Conservation (phyloP, 2,888 invertebrate species). For the Norana najaformis region DNA sequence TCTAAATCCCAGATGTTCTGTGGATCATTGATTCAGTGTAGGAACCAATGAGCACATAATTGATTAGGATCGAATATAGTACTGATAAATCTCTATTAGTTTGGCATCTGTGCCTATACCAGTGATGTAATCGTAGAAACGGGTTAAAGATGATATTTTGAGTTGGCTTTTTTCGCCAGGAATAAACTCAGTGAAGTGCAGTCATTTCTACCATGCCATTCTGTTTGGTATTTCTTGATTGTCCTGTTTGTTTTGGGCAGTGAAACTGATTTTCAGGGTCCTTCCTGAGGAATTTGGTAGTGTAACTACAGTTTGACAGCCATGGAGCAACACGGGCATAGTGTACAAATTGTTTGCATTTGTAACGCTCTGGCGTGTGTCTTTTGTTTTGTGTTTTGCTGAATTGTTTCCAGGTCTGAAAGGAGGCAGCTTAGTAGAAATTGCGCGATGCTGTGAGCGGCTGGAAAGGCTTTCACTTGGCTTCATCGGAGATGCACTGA, state of each 20-base stretch:
- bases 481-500: conserved; percentile 49
- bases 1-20: not conserved
- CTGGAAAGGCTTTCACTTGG: conserved; percentile 50
- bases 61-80: not conserved
- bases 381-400: not conserved
- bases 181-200: no score
- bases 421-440: conserved; percentile 47
- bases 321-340: not conserved
- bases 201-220: not conserved
- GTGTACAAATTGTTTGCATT: no score
- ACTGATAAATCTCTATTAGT: not conserved
- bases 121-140: no score
- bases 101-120: not conserved
- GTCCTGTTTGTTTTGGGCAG: not conserved
- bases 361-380: not conserved
- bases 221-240: not conserved
- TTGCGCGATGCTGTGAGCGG: conserved; percentile 48
- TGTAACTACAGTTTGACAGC: not conserved
- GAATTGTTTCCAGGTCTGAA: conserved; percentile 17
- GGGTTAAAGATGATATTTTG: not conserved
- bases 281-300: not conserved
- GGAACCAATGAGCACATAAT: not conserved
- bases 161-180: no score
- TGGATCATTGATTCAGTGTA: not conserved
- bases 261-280: not conserved